Base-by-base conservation (phyloP, 2,113 vertebrate species). In the Chitala chitala region DNA sequence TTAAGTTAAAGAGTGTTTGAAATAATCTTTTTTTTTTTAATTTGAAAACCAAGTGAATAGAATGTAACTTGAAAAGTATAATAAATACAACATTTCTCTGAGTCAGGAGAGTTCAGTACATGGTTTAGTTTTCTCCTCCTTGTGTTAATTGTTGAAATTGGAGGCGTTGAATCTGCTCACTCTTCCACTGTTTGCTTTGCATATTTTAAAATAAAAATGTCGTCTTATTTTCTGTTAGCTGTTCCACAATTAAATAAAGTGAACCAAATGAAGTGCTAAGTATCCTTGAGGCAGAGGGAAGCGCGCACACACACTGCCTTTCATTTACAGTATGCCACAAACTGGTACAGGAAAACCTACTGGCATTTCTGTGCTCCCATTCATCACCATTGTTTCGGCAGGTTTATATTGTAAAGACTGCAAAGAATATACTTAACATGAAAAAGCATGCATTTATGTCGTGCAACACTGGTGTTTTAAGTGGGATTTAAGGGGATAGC, bases 21-120 rank as follows among this genome's bases (percentile, higher is more conserved):
- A 75, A 61, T 70, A 7, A 75, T 69, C 42, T 46, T 51, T 53
- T 51, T 69, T 33, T 69, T 69, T 51, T 69, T 48, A 42, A 40
- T 72, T 65, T 72, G 83, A 89, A 88, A 83, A 86, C 82, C 82
- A 87, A 83, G 80, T 86, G 82, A 86, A 84, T 91, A 91, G 87
- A 91, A 89, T 92, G 89, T 92, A 91, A 81, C 86, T 88, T 89
- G 86, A 84, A 88, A 87, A 86, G 86, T 88, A 86, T 89, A 91
- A 90, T 89, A 89, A 91, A 90, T 88, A 88, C 80, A 83, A 63
- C 59, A 76, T 88, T 89, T 89, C 80, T 91, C 88, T 88, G 76
- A 82, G 86, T 90, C 86, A 84, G 84, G 85, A 84, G 79, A 83
- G 82, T 85, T 83, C 83, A 90, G 87, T 89, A 88, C 85, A 86